phyloP scores from a whole-genome alignment of 2,797 vertebrate species.

The Centropyge bicolor region DNA sequence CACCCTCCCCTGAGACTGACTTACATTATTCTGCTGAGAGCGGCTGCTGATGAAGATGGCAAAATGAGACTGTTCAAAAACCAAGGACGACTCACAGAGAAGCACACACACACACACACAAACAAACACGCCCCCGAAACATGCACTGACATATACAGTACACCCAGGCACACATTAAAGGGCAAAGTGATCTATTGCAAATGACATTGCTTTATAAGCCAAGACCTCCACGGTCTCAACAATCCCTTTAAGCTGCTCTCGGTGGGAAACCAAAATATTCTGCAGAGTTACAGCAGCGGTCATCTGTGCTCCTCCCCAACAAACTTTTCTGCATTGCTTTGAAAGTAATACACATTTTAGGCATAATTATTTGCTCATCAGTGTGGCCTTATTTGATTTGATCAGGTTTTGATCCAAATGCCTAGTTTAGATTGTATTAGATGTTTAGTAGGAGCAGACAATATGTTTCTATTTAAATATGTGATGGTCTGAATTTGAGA shows the following conservation, averaged over 20 bases:
- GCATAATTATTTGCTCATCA: neutral
- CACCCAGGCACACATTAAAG: slow-evolving; percentile 50
- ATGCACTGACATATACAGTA: slow-evolving; percentile 27
- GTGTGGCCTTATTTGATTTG: neutral
- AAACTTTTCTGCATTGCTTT: slow-evolving; percentile 17
- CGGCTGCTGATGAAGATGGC: slow-evolving; percentile 46
- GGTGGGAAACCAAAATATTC: slow-evolving; percentile 32
- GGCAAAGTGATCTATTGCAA: slow-evolving; percentile 57
- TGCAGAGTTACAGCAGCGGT: slow-evolving; percentile 31
- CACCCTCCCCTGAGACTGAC: slow-evolving; percentile 45
- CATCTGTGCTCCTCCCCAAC: neutral
- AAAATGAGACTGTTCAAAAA: slow-evolving; percentile 40
- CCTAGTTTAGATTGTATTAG: neutral
- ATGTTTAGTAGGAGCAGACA: neutral
- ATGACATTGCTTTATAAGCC: slow-evolving; percentile 50
- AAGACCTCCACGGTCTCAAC: slow-evolving; percentile 40
- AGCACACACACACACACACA: slow-evolving; percentile 31
- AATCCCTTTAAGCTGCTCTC: slow-evolving; percentile 60
- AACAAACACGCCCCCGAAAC: slow-evolving; percentile 32
- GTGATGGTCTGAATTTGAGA: neutral
- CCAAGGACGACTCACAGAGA: slow-evolving; percentile 48
- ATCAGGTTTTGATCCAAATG: neutral
- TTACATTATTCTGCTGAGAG: slow-evolving; percentile 58
- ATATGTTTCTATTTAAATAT: neutral
- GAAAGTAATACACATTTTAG: neutral